phyloP scores from a whole-genome alignment of 2,113 vertebrate genomes.

The Nannobrachium achirus region DNA sequence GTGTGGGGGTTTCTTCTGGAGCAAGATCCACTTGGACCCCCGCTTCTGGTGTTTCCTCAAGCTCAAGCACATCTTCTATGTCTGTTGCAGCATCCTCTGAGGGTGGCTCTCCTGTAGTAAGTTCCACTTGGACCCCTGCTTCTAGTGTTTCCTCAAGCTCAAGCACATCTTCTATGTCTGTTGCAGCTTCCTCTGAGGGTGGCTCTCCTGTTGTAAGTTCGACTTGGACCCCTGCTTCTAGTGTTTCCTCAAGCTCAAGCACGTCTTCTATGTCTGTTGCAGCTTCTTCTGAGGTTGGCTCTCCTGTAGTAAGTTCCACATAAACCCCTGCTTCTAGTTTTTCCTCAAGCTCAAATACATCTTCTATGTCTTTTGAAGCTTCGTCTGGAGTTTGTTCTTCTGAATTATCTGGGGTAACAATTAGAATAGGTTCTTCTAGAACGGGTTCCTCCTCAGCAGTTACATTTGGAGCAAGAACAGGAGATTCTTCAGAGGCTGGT shows the following conservation, averaged over 20 bases:
- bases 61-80: too few relatives aligned
- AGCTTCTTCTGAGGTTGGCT: background rate
- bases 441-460: background rate
- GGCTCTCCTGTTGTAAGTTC: too few relatives aligned
- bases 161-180: too few relatives aligned
- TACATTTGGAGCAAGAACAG: background rate
- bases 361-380: background rate
- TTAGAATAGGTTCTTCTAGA: background rate
- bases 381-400: conserved; percentile 8
- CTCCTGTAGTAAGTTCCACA: background rate
- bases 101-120: too few relatives aligned
- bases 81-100: too few relatives aligned
- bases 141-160: background rate
- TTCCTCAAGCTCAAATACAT: background rate
- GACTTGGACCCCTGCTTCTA: too few relatives aligned
- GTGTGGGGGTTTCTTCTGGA: too few relatives aligned
- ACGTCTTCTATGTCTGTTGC: background rate
- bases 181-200: too few relatives aligned
- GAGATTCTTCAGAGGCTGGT: conserved; percentile 3
- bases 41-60: too few relatives aligned
- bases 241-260: too few relatives aligned
- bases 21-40: too few relatives aligned
- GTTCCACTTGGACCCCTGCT: conserved; percentile 12
- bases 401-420: background rate
- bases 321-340: too few relatives aligned